Conservation (phyloP, 1,140 invertebrate genomes). For the Musca vetustissima region DNA sequence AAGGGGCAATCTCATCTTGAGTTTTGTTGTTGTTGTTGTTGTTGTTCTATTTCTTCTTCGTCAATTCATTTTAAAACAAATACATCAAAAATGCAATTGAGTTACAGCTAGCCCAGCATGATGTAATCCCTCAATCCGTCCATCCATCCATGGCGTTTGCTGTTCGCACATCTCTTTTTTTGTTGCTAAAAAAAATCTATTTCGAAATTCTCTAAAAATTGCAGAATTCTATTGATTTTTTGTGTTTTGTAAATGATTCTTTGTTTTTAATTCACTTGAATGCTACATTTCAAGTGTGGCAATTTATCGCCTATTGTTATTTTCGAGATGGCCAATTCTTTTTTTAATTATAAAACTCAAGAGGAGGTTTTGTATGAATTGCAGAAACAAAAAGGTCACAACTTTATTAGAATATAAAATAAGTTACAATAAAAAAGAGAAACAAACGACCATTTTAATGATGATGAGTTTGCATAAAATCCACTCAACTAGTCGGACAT, state of each 20-base stretch:
- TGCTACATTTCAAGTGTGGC: constrained; percentile 3
- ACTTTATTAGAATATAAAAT: background rate
- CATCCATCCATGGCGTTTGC: too few relatives aligned
- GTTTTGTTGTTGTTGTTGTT: background rate
- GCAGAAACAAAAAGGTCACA: background rate
- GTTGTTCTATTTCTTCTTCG: too few relatives aligned
- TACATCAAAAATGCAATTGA: constrained; percentile 10
- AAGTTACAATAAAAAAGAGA: background rate
- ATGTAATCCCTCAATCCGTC: background rate
- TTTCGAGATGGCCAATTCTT: too few relatives aligned
- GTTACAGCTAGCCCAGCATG: constrained; percentile 12
- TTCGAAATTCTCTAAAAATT: constrained; percentile 8
- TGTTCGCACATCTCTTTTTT: background rate
- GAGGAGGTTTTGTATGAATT: too few relatives aligned
- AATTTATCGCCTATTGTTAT: constrained; percentile 1
- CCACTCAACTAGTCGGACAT: background rate
- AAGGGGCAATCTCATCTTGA: background rate
- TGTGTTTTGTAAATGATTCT: background rate
- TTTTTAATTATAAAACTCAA: too few relatives aligned
- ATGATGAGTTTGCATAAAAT: constrained; percentile 10
- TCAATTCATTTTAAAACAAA: constrained; percentile 8
- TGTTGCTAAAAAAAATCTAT: background rate
- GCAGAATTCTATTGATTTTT: background rate
- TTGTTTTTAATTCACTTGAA: background rate
- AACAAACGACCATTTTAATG: constrained; percentile 15